Evolutionary conservation across 2,797 vertebrate species (phyloP).

Genomic region (Clamator glandarius): DNA sequence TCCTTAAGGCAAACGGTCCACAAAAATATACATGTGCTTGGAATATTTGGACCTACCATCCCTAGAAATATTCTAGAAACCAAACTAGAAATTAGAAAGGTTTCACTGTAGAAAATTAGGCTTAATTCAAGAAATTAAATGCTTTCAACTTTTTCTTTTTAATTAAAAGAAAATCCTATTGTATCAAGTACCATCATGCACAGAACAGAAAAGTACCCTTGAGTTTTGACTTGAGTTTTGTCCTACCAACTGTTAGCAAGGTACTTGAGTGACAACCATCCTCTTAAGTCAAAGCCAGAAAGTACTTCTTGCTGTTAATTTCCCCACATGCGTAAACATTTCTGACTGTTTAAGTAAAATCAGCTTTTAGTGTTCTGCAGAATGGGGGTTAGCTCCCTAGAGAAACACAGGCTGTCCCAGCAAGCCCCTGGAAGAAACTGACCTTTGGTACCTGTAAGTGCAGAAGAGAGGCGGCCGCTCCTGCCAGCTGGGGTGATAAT

Average conservation of each 20-base stretch:
- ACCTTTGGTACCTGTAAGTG: conserved; percentile 86
- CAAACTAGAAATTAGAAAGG: background rate
- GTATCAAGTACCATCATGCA: background rate
- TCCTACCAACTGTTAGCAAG: background rate
- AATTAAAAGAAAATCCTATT: background rate
- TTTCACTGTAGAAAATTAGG: background rate
- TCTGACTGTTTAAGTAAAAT: conserved; percentile 14
- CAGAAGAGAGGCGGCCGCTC: conserved; percentile 71
- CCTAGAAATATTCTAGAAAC: background rate
- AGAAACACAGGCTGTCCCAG: background rate
- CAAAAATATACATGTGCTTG: background rate
- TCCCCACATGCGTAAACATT: background rate
- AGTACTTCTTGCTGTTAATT: background rate
- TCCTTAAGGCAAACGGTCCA: background rate
- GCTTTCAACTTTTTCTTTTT: background rate
- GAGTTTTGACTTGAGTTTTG: background rate
- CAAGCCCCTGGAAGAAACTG: conserved; percentile 79
- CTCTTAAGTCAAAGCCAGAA: conserved; percentile 6
- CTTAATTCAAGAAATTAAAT: background rate
- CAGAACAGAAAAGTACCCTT: background rate
- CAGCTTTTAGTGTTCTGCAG: conserved; percentile 40
- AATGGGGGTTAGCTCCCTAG: conserved; percentile 45
- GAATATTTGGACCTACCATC: background rate
- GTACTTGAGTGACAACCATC: background rate
- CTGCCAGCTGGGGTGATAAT: conserved; percentile 82